Conservation (phyloP, 2,113 vertebrate genomes). For the Xiphophorus maculatus region DNA sequence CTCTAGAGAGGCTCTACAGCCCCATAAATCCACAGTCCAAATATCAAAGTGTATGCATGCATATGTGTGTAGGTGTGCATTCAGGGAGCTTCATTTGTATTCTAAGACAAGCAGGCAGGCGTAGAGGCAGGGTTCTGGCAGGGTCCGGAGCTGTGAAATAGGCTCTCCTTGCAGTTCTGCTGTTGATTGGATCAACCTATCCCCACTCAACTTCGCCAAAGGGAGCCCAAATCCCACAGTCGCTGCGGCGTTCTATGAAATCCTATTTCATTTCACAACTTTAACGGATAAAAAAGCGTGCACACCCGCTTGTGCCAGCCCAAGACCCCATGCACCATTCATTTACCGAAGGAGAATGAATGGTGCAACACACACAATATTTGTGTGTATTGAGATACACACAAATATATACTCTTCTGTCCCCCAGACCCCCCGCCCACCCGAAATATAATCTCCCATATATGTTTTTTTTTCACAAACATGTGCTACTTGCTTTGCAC, state of each 20-base stretch:
- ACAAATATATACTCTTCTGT: slow-evolving; percentile 21
- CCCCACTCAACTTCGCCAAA: slow-evolving; percentile 75
- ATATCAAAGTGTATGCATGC: slow-evolving; percentile 47
- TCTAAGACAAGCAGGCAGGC: slow-evolving; percentile 73
- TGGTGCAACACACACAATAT: no score
- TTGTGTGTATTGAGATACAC: slow-evolving; percentile 47
- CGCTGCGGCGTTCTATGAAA: slow-evolving; percentile 75
- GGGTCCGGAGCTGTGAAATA: slow-evolving; percentile 73
- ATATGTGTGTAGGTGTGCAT: slow-evolving; percentile 69
- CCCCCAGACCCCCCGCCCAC: background rate
- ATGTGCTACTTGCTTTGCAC: slow-evolving; percentile 23
- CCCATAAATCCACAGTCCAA: slow-evolving; percentile 50
- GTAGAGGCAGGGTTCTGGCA: slow-evolving; percentile 75
- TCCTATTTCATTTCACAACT: slow-evolving; percentile 81
- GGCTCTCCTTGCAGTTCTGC: slow-evolving; percentile 75
- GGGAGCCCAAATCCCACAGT: slow-evolving; percentile 76
- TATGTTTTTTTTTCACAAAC: slow-evolving; percentile 40
- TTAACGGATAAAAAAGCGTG: slow-evolving; percentile 75
- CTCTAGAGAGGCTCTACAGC: slow-evolving; percentile 35
- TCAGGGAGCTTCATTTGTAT: slow-evolving; percentile 79
- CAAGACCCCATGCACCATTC: slow-evolving; percentile 64
- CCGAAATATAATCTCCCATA: slow-evolving; percentile 63
- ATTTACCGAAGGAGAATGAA: slow-evolving; percentile 36
- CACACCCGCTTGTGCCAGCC: slow-evolving; percentile 59
- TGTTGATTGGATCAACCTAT: slow-evolving; percentile 78